Evolutionary conservation across 2,113 vertebrate species (phyloP), one percentile per base, ranked within the genome.

Genomic region (Procavia capensis): DNA sequence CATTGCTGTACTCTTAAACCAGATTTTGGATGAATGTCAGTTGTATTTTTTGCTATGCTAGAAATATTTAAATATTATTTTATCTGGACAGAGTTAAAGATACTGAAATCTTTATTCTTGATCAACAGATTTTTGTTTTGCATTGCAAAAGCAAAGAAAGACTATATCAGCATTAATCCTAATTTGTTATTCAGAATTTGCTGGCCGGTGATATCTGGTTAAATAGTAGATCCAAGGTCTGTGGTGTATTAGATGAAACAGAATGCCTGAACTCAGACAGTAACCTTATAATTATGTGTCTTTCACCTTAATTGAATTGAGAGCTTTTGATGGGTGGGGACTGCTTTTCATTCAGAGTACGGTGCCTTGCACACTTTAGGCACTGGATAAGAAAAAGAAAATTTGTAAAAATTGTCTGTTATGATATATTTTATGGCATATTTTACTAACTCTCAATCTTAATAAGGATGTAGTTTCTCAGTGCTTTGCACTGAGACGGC

Each of bases 1-100:
- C 20, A 70, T 78, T 59, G 72, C 39, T 41, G 61, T 83, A 57
- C 9, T 75, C 3, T 72, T 70, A 50, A 24, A 87, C 93, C 31
- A 87, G 10, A 92, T 43, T 93, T 90, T 78, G 72, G 29, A 43
- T 86, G 0, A 90, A 68, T 70, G 86, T 78, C 20, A 29, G 11
- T 83, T 88, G 11, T 74, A 80, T 47, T 78, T 93, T 93, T 90
- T 86, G 31, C n/a, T 89, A 66, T 70, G 43, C 90, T 85, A 59
- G 5, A 72, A 27, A 45, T 4, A 47, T 41, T 27, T 54, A 20
- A 68, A 95, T 66, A 76, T 54, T 94, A 9, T 85, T 54, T 74
- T 75, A 79, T 78, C 31, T 79, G 9, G 24, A 5, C 17, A 59
- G n/a, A 63, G 43, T 90, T 81, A 64, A 43, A 92, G 59, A 31